Evolutionary conservation across 1,140 invertebrate genomes (phyloP).

Genomic region (Pseudachorutes palmiensis): DNA sequence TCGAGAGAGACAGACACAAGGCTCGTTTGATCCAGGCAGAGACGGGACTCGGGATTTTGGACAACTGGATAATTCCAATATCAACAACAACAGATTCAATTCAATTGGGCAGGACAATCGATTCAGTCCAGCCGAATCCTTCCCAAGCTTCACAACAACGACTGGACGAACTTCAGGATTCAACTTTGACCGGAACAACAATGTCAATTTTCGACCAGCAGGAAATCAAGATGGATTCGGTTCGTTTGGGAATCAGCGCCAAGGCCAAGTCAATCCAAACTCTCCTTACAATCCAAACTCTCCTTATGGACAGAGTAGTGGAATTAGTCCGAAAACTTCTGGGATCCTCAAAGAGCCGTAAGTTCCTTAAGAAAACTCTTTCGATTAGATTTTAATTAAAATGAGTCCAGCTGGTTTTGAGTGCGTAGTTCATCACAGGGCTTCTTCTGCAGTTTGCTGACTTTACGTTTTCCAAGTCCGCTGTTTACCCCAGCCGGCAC

Average conservation of each 20-base stretch:
- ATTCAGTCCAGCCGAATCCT: not conserved
- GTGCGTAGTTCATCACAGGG: not conserved
- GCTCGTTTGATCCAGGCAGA: not conserved
- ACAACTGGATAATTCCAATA: not conserved
- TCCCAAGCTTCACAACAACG: not conserved
- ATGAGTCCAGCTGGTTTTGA: not conserved
- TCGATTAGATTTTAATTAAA: not conserved
- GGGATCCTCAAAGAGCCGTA: conserved; percentile 23
- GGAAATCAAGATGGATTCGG: conserved; percentile 5
- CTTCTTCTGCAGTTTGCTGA: not conserved
- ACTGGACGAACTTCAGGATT: not conserved
- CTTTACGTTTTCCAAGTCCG: not conserved
- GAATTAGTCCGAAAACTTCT: not conserved
- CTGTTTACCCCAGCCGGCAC: not conserved
- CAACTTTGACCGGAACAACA: not conserved
- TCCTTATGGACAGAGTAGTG: not conserved
- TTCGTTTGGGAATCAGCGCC: not conserved
- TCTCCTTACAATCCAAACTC: not conserved
- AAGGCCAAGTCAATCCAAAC: not conserved
- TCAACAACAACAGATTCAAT: too few relatives aligned
- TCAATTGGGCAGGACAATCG: not conserved
- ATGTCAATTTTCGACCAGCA: not conserved
- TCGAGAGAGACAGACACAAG: not conserved
- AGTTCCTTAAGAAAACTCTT: too few relatives aligned
- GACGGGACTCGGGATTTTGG: not conserved